Base-by-base conservation (phyloP, 2,888 invertebrate species). In the Allophyes oxyacanthae region DNA sequence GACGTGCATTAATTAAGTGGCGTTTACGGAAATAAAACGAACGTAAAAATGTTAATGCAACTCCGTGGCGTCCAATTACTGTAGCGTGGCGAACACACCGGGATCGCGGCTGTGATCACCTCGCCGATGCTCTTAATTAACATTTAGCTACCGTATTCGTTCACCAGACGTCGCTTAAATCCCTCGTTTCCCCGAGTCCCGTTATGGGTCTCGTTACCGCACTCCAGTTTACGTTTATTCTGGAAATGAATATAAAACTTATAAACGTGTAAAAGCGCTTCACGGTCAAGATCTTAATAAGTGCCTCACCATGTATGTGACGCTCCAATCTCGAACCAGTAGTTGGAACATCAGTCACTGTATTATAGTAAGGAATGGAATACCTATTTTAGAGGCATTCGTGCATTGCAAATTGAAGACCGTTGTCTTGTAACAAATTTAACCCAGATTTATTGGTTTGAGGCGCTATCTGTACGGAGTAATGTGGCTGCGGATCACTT, bases 121-220 rank as follows among this genome's bases (percentile, higher is more conserved):
- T 84, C 77, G 57, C 65, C 81, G 90, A 89, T 90, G 88, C 78
- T 87, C 85, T 90, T 90, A 92, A 92, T 92, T 92, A 92, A 89
- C 86, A 86, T 91, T 89, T 84, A 86, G 81, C 89, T 90, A 87
- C 89, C 83, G 88, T 88, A 87, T 87, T 85, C 81, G 78, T 74
- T 76, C 71, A 79, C 60, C 69, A 67, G 61, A 67, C 79, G 75
- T 78, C 79, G 75, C 77, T 84, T 84, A 81, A 84, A 83, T 83
- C 82, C 83, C 76, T 57, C 62, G 69, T 79, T 82, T 81, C 76
- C 81, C 73, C 60, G 54, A 68, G 81, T 86, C 84, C 92, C 91
- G 92, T 92, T 92, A 90, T 78, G 77, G 83, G 67, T 79, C 87
- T 87, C 86, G 86, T 87, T 88, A 88, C 75, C 72, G 77, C 77